Base-by-base conservation (phyloP, 2,113 vertebrate species). In the Ceyx cyanopectus region DNA sequence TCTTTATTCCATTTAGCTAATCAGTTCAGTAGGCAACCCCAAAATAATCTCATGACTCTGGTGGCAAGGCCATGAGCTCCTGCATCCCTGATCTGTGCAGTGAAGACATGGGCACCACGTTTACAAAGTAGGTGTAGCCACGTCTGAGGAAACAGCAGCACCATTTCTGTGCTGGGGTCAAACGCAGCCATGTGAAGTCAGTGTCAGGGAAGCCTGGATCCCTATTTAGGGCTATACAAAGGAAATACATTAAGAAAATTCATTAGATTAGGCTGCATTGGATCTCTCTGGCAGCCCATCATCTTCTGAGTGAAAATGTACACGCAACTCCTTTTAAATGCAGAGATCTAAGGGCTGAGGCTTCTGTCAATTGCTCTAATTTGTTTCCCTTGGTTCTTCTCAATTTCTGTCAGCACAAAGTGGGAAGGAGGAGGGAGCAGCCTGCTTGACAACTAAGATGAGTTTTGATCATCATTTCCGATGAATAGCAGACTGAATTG, bases 51-150 rank as follows among this genome's bases (percentile, higher is more conserved):
- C 58, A 26, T 16, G 48, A 46, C 15, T 34, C 40, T 57, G 8
- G 18, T 0, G 13, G 27, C n/a, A 66, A 5, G 32, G 41, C 27
- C 32, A 50, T 0, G 0, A 57, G 29, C 22, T 66, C 29, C 32
- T 56, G 41, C 32, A 57, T 10, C 51, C 51, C 22, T 19, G 15
- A n/a, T 37, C 27, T 20, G 32, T 32, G 53, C 41, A 58, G 41
- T 37, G 24, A 81, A 58, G 50, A 46, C 32, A 51, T 26, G 8
- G 26, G 50, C 50, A 51, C 50, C 41, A 46, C 15, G 19, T 23
- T 57, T 30, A 22, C 32, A 57, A 54, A 75, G 18, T 18, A 50
- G 18, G 32, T 48, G 29, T 12, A 75, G 41, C 27, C 10, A 57
- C 22, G 29, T 41, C 32, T 57, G 23, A 27, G 51, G 18, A 58